Base-by-base conservation (phyloP, 2,113 vertebrate species). In the Takifugu bimaculatus region DNA sequence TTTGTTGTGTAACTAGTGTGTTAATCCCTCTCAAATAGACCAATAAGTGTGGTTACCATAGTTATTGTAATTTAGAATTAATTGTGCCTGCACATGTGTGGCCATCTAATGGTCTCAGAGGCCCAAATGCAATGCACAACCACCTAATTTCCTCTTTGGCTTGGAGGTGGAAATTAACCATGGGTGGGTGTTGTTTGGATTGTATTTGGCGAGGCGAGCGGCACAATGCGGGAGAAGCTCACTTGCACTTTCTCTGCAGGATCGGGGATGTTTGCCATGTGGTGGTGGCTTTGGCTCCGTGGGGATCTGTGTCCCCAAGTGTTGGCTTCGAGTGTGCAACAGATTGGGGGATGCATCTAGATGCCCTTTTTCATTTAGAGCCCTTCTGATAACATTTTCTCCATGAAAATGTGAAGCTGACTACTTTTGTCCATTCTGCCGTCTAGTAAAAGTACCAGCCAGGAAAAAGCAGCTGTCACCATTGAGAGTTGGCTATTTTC, bases 121-220 rank as follows among this genome's bases (percentile, higher is more conserved):
- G 53, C 57, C 59, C 26, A 57, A 39, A 74, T 67, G 35, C 66
- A 26, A 65, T 82, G 81, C 85, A 88, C 87, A 85, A 86, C 85
- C 82, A 79, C 64, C 75, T 89, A 60, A 90, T 87, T 84, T 86
- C 86, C 85, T 79, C 65, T 60, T 75, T 80, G 71, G 65, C 73
- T 80, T 50, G 3, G 70, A 79, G 63, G 70, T 63, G 70, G 72
- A 77, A 68, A 69, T 79, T 55, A 79, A 62, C 57, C 67, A 63
- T 67, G 74, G 67, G 77, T 77, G 78, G 60, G 65, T 44, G 63
- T 75, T 88, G 80, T 90, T 91, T 89, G 82, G 74, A 70, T 81
- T 82, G 69, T 72, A 70, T 82, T 15, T 78, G 55, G 60, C 54
- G 69, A 52, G 64, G 57, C 44, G 45, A 54, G 70, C n/a, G 58